Conservation (phyloP, 2,888 invertebrate genomes). For the Alitta virens region DNA sequence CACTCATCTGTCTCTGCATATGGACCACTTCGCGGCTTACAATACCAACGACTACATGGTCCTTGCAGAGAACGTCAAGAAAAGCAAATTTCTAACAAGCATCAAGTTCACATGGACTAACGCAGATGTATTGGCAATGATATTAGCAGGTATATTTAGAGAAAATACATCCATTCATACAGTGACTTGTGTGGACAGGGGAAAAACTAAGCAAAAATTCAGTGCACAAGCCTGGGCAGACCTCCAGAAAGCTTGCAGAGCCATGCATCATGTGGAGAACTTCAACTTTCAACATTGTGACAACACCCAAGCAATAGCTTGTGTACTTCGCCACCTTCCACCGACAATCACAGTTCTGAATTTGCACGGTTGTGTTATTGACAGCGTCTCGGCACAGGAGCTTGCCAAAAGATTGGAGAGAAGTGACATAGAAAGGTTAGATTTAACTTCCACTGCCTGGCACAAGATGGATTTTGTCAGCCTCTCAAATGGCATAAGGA, state of each 20-base stretch:
- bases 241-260: constrained; percentile 37
- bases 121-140: constrained; percentile 38
- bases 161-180: constrained; percentile 29
- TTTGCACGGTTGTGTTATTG: constrained; percentile 37
- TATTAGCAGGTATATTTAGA: constrained; percentile 34
- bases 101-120: constrained; percentile 41
- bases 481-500: constrained; percentile 40
- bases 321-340: constrained; percentile 43
- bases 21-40: constrained; percentile 36
- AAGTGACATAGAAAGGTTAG: constrained; percentile 25
- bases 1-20: constrained; percentile 37
- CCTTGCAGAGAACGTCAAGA: constrained; percentile 35
- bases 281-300: constrained; percentile 37
- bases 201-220: constrained; percentile 24
- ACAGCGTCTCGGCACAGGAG: constrained; percentile 41
- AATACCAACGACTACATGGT: constrained; percentile 31
- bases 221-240: constrained; percentile 44
- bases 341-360: constrained; percentile 31
- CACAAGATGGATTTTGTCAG: constrained; percentile 38
- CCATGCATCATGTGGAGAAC: constrained; percentile 33
- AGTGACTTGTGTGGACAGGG: constrained; percentile 31
- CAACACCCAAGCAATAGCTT: constrained; percentile 37
- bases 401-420: constrained; percentile 35
- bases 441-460: constrained; percentile 30
- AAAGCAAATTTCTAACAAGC: constrained; percentile 29